These are phyloP conservation scores for Craseonycteris thonglongyai DNA, from an alignment of 2,113 vertebrate species.

Conservation along the genomic window DNA sequence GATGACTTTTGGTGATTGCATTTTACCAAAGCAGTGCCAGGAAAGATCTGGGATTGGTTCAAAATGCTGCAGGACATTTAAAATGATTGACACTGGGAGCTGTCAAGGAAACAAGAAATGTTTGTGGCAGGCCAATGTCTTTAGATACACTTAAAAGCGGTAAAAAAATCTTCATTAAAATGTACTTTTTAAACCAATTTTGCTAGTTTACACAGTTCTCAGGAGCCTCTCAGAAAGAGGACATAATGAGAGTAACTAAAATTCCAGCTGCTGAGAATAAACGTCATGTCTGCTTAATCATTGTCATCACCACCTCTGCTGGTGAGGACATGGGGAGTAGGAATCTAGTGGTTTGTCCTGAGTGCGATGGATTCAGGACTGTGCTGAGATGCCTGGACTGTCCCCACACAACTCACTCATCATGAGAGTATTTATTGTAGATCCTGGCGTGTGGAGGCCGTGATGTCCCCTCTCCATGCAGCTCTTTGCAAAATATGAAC, in stretches of 20 bases:
- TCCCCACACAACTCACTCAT: background rate
- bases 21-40: background rate
- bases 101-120: background rate
- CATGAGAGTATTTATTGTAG: background rate
- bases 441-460: background rate
- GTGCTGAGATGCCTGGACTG: background rate
- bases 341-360: background rate
- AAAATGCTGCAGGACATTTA: background rate
- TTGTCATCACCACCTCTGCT: background rate
- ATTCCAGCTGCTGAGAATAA: conserved; percentile 22
- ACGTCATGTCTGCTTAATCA: background rate
- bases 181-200: background rate
- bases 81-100: background rate
- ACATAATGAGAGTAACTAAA: conserved; percentile 1
- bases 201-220: background rate
- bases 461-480: conserved; percentile 19
- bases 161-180: background rate
- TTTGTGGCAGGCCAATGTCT: background rate
- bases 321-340: background rate
- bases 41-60: background rate
- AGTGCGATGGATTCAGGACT: conserved; percentile 3
- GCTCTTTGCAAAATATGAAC: conserved; percentile 42
- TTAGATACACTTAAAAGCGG: background rate
- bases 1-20: background rate
- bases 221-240: background rate